phyloP scores from a whole-genome alignment of 2,113 vertebrate genomes.

The Rhea pennata region DNA sequence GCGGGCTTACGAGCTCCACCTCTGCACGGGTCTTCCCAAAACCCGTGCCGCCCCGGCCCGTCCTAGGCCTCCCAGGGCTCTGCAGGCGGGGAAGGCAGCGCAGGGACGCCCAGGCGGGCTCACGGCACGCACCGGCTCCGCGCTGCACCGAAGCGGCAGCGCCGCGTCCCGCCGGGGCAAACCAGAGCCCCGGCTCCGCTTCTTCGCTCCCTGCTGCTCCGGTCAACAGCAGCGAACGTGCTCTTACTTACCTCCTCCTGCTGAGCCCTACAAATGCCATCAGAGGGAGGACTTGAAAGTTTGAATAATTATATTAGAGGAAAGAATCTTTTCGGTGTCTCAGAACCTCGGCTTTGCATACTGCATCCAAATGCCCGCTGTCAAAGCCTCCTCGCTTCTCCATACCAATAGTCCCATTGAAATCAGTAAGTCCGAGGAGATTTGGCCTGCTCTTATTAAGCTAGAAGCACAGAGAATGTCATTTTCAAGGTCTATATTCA shows the following conservation, averaged over 20 bases:
- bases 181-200: background rate
- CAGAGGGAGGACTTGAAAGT: background rate
- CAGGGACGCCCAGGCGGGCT: background rate
- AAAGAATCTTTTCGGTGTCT: background rate
- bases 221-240: background rate
- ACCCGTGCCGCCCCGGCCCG: background rate
- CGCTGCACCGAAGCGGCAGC: background rate
- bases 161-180: background rate
- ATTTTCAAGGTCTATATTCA: background rate
- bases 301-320: background rate
- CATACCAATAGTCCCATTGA: background rate
- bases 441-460: background rate
- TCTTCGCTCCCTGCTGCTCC: background rate
- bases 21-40: background rate
- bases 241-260: background rate
- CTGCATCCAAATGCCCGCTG: background rate
- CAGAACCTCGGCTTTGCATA: background rate
- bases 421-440: background rate
- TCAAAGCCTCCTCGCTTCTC: background rate
- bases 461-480: background rate
- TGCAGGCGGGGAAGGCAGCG: accelerated
- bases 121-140: background rate
- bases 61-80: background rate
- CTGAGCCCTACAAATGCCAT: background rate
- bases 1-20: background rate